Conservation (phyloP, 2,888 invertebrate species). For the Hydrotaea diabolus region DNA sequence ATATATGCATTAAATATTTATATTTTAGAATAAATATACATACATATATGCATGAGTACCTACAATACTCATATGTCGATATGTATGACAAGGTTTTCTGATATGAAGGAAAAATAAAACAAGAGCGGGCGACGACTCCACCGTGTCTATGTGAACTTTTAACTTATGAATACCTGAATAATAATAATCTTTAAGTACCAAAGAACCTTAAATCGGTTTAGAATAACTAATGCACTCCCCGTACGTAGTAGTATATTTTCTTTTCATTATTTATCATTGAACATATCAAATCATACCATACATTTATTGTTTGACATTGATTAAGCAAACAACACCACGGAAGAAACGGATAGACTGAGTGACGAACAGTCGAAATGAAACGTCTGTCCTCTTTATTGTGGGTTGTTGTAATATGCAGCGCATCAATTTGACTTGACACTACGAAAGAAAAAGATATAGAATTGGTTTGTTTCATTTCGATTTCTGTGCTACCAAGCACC, state of each 20-base stretch:
- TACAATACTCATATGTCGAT: background rate
- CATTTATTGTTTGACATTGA: conserved; percentile 18
- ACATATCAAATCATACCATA: conserved; percentile 14
- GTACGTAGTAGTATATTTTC: conserved; percentile 12
- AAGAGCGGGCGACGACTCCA: conserved; percentile 31
- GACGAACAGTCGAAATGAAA: background rate
- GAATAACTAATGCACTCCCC: background rate
- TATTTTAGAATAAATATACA: background rate
- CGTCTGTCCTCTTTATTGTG: background rate
- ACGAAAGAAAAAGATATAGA: conserved; percentile 4
- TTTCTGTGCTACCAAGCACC: background rate
- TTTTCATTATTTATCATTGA: conserved; percentile 1
- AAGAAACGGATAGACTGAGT: background rate
- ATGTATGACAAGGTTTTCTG: conserved; percentile 30
- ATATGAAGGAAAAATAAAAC: conserved; percentile 16
- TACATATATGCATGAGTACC: background rate
- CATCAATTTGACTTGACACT: conserved; percentile 5
- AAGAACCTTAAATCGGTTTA: background rate
- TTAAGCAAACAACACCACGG: conserved; percentile 13
- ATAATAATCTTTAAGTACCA: conserved; percentile 8
- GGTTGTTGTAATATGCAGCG: background rate
- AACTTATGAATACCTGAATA: conserved; percentile 28
- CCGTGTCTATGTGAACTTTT: conserved; percentile 33
- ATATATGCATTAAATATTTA: conserved; percentile 12
- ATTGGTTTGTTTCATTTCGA: background rate